A percentile compares a stretch with the other conserved stretches of the same genome.
Evolutionary conservation across 1,140 invertebrate species (phyloP).

Genomic region (Drosophila pseudoobscura): DNA sequence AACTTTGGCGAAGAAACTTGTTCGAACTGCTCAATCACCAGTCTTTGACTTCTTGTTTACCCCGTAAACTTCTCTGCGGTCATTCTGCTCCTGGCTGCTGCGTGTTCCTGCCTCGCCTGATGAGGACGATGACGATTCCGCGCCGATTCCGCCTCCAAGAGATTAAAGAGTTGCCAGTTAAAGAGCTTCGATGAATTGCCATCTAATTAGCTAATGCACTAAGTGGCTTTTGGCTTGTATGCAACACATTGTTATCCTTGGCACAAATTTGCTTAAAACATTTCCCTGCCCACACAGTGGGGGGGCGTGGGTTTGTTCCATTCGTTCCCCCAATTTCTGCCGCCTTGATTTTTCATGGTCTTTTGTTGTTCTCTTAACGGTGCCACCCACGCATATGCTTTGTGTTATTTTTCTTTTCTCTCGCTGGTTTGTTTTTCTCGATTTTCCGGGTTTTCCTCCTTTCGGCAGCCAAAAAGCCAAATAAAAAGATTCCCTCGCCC

Average conservation of each 20-base stretch:
- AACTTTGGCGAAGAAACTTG: slow-evolving; percentile 66
- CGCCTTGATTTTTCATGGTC: slow-evolving; percentile 46
- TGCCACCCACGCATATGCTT: slow-evolving; percentile 67
- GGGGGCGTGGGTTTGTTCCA: background rate
- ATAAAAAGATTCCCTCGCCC: slow-evolving; percentile 43
- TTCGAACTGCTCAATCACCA: slow-evolving; percentile 66
- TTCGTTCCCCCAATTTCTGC: slow-evolving; percentile 6
- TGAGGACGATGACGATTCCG: slow-evolving; percentile 30
- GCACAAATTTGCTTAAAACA: slow-evolving; percentile 19
- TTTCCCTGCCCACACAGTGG: background rate
- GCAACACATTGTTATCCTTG: slow-evolving; percentile 25
- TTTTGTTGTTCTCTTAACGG: slow-evolving; percentile 38
- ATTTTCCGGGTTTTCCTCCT: slow-evolving; percentile 21
- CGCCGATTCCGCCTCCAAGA: slow-evolving; percentile 36
- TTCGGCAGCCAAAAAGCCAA: slow-evolving; percentile 58
- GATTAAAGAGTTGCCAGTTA: slow-evolving; percentile 2
- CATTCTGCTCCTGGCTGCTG: slow-evolving; percentile 8
- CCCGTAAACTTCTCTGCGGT: slow-evolving; percentile 34
- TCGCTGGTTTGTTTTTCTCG: slow-evolving; percentile 19
- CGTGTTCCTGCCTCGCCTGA: slow-evolving; percentile 14
- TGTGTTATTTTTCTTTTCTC: slow-evolving; percentile 34
- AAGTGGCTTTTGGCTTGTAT: slow-evolving; percentile 6
- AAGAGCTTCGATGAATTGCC: background rate
- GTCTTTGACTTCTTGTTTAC: slow-evolving; percentile 48
- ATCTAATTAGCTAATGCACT: slow-evolving; percentile 61